Conservation (phyloP, 2,888 invertebrate species). For the Stictocephala bisonia region DNA sequence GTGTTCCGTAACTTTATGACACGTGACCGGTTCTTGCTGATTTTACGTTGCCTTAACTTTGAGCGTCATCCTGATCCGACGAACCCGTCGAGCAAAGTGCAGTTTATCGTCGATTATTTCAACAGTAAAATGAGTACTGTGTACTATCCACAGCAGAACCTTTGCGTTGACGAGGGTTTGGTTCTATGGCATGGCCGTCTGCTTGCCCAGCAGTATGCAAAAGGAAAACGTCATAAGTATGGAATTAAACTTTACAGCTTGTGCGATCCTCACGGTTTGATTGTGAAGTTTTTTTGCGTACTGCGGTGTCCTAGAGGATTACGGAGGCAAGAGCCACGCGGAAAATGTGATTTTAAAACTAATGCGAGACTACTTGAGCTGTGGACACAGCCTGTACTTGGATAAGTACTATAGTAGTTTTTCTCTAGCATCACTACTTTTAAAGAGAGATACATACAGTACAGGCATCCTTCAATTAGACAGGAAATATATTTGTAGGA, state of each 20-base stretch:
- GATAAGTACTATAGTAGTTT: conserved; percentile 25
- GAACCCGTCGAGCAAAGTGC: neutral
- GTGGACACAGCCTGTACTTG: conserved; percentile 22
- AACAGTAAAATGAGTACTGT: conserved; percentile 9
- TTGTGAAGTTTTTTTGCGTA: conserved; percentile 12
- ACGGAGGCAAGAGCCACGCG: neutral
- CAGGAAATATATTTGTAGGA: conserved; percentile 24
- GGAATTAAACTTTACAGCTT: conserved; percentile 30
- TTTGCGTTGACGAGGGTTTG: conserved; percentile 7
- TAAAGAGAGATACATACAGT: neutral
- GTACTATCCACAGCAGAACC: conserved; percentile 16
- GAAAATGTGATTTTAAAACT: conserved; percentile 5
- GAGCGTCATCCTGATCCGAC: neutral
- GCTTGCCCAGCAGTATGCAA: conserved; percentile 11
- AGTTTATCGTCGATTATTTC: conserved; percentile 7
- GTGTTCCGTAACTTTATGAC: conserved; percentile 61
- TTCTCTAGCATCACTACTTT: neutral
- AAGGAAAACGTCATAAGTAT: conserved; percentile 11
- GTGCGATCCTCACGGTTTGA: conserved; percentile 20
- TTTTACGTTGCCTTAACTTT: conserved; percentile 62
- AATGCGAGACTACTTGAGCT: conserved; percentile 3
- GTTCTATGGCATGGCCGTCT: conserved; percentile 22
- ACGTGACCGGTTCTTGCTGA: conserved; percentile 61
- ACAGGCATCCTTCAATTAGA: conserved; percentile 37
- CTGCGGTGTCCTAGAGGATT: conserved; percentile 16